Evolutionary conservation across 2,888 invertebrate species (phyloP).

Genomic region (Nycteola revayana): DNA sequence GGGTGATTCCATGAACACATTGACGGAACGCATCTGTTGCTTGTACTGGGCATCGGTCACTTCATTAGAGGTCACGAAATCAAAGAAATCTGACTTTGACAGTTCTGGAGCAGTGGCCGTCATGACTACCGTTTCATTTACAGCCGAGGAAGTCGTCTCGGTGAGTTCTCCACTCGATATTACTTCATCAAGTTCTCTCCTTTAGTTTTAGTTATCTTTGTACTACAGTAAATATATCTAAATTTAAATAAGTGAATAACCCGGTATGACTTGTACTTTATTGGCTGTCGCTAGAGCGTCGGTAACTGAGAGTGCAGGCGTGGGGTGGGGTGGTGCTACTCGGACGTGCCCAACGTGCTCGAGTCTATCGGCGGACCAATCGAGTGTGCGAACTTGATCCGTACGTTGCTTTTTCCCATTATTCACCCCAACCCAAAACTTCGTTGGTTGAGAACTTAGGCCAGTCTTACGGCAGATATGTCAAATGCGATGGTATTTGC

Average conservation of each 20-base stretch:
- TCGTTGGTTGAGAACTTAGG: conserved; percentile 54
- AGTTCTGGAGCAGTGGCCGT: conserved; percentile 93
- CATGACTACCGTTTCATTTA: conserved; percentile 87
- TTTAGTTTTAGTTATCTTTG: conserved; percentile 56
- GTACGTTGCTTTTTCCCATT: conserved; percentile 79
- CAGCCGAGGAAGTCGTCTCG: conserved; percentile 69
- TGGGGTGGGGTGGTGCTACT: conserved; percentile 59
- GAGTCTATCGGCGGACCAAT: conserved; percentile 74
- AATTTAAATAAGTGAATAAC: conserved; percentile 71
- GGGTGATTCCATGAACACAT: conserved; percentile 84
- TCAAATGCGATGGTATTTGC: conserved; percentile 37
- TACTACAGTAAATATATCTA: conserved; percentile 77
- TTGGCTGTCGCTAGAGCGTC: conserved; percentile 79
- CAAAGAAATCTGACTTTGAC: conserved; percentile 94
- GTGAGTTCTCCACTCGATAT: conserved; percentile 47
- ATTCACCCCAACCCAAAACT: conserved; percentile 66
- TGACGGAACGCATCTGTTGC: conserved; percentile 86
- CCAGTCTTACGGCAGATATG: conserved; percentile 38
- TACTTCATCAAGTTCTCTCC: conserved; percentile 52
- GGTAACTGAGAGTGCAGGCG: conserved; percentile 71
- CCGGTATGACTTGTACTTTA: conserved; percentile 81
- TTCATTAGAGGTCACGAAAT: conserved; percentile 92
- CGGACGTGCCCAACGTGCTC: conserved; percentile 55
- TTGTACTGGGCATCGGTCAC: conserved; percentile 87
- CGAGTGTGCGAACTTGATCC: conserved; percentile 77